A percentile compares a stretch with the other conserved stretches of the same genome.
These are phyloP conservation scores for Pachymerium ferrugineum DNA, from an alignment of 2,888 invertebrate species.

Conservation along the genomic window DNA sequence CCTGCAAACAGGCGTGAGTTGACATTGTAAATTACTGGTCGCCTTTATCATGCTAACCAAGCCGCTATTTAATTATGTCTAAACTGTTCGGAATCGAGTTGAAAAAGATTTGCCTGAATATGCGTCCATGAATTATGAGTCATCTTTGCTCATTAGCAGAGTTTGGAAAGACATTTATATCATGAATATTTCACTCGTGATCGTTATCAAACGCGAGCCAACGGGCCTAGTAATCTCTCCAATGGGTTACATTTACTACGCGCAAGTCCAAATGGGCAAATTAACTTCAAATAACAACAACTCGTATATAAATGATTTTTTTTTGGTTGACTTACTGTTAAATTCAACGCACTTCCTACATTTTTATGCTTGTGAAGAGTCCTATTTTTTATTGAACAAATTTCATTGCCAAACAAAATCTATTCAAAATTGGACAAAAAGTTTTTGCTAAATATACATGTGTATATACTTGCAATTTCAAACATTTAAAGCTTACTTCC, in stretches of 20 bases:
- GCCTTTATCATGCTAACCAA: slow-evolving; percentile 30
- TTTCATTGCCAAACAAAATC: no score
- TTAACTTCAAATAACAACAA: not conserved
- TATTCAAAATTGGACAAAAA: no score
- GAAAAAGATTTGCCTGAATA: slow-evolving; percentile 15
- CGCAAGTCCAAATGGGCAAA: not conserved
- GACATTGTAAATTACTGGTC: slow-evolving; percentile 31
- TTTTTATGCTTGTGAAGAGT: no score
- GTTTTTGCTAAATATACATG: no score
- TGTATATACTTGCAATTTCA: no score
- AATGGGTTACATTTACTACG: not conserved
- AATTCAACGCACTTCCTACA: no score
- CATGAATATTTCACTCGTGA: slow-evolving; percentile 16
- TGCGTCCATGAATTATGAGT: slow-evolving; percentile 6
- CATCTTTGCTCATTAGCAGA: slow-evolving; percentile 23
- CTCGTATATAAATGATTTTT: no score
- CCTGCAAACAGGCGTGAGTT: slow-evolving; percentile 24
- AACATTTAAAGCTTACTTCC: no score
- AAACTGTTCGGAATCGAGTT: slow-evolving; percentile 17
- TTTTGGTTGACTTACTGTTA: no score
- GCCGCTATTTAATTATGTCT: slow-evolving; percentile 28
- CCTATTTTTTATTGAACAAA: no score
- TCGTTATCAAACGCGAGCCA: slow-evolving; percentile 22
- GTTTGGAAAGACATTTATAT: slow-evolving; percentile 22
- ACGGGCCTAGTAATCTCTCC: not conserved